Conservation (phyloP, 2,113 vertebrate species). For the Bucco capensis region DNA sequence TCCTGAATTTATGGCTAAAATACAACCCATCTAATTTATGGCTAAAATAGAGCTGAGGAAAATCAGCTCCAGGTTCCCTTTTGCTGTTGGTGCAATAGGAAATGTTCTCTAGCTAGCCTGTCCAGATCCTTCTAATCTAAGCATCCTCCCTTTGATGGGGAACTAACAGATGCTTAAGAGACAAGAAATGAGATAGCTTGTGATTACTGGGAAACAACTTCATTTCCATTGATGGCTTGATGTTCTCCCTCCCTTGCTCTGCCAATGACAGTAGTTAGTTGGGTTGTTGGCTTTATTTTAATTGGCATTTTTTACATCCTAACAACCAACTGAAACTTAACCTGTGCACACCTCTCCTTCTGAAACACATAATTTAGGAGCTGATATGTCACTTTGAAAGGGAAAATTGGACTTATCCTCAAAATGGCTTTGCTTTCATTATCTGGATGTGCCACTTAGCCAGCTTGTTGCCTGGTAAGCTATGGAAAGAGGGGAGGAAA, state of each 20-base stretch:
- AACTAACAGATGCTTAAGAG: slow-evolving; percentile 40
- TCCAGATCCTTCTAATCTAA: slow-evolving; percentile 18
- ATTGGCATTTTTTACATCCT: neutral
- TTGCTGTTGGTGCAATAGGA: neutral
- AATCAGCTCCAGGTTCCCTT: neutral
- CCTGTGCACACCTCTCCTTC: slow-evolving; percentile 25
- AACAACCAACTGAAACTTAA: slow-evolving; percentile 1
- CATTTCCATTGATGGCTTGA: slow-evolving; percentile 3
- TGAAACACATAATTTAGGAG: slow-evolving; percentile 38
- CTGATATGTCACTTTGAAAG: neutral
- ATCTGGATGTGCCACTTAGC: neutral
- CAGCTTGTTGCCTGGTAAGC: neutral
- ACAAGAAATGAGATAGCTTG: slow-evolving; percentile 8
- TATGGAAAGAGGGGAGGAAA: neutral
- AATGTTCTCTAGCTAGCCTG: neutral
- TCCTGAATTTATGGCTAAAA: neutral
- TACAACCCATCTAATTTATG: neutral
- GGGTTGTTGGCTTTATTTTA: slow-evolving; percentile 37
- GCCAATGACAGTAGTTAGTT: slow-evolving; percentile 41
- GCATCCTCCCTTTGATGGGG: neutral
- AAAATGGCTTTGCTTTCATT: slow-evolving; percentile 47
- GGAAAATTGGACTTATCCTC: neutral
- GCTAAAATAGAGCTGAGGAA: neutral
- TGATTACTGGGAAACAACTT: slow-evolving; percentile 34
- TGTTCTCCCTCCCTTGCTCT: slow-evolving; percentile 35